Evolutionary conservation across 1,140 invertebrate species (phyloP).

Genomic region (Microplitis demolitor): DNA sequence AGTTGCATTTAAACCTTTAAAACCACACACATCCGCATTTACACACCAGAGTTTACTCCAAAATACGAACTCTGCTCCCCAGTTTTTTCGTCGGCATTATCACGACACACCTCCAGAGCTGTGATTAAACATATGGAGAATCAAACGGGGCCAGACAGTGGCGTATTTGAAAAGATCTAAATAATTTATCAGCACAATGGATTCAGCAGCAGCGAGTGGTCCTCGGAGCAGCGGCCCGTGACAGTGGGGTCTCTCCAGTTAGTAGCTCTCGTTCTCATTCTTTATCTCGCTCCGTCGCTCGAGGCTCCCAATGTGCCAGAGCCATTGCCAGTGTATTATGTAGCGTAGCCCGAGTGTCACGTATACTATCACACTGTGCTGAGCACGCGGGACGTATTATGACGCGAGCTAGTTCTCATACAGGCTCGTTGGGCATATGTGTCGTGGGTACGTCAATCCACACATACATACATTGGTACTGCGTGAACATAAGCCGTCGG

Average conservation of each 20-base stretch:
- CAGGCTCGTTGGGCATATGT: too few relatives aligned
- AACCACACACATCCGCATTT: neutral
- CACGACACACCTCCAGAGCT: neutral
- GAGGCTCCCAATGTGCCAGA: neutral
- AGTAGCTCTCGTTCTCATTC: constrained; percentile 4
- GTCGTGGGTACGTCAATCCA: too few relatives aligned
- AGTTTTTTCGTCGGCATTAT: neutral
- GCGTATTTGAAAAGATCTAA: neutral
- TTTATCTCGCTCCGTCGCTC: constrained; percentile 6
- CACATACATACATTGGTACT: neutral
- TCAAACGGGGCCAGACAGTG: neutral
- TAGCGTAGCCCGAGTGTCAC: constrained; percentile 21
- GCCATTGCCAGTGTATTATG: constrained; percentile 42
- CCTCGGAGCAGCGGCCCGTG: constrained; percentile 14
- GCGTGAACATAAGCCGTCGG: constrained; percentile 7
- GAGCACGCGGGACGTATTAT: too few relatives aligned
- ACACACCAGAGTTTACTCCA: too few relatives aligned
- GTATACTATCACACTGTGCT: too few relatives aligned
- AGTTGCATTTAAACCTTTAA: neutral
- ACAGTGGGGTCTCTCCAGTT: neutral
- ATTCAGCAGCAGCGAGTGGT: constrained; percentile 1
- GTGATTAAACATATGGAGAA: neutral
- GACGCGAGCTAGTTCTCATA: too few relatives aligned
- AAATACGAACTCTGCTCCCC: too few relatives aligned
- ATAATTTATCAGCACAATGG: constrained; percentile 1